These are phyloP conservation scores for Sceloporus undulatus DNA, from an alignment of 2,113 vertebrate genomes.

Conservation along the genomic window DNA sequence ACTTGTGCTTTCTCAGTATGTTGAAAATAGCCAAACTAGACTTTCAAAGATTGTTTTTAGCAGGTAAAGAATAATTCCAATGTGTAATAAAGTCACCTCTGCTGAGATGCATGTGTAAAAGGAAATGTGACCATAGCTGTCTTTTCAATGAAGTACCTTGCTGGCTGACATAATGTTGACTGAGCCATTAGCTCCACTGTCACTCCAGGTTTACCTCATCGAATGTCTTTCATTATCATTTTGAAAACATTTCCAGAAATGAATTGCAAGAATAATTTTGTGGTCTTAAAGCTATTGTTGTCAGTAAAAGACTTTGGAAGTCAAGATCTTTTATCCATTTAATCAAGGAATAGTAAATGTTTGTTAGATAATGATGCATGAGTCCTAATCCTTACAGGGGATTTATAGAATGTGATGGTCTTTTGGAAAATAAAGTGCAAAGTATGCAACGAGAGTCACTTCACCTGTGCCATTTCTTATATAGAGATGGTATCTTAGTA, in stretches of 20 bases:
- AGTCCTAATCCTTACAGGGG: neutral
- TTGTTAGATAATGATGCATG: neutral
- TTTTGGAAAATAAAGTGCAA: neutral
- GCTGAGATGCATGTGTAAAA: neutral
- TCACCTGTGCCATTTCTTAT: neutral
- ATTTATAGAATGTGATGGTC: neutral
- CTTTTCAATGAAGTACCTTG: constrained; percentile 19
- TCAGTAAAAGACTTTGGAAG: neutral
- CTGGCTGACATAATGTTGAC: neutral
- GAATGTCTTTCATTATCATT: constrained; percentile 23
- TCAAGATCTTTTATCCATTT: neutral
- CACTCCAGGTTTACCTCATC: neutral
- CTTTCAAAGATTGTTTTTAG: neutral
- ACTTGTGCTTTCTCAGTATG: neutral
- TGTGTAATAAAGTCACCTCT: neutral
- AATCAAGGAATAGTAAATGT: constrained; percentile 2
- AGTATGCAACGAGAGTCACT: neutral
- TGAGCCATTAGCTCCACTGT: constrained; percentile 15
- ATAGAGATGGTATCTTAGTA: neutral
- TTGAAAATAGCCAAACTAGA: neutral
- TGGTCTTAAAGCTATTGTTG: neutral
- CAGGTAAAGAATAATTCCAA: neutral
- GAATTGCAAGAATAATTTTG: constrained; percentile 22
- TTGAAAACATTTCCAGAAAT: constrained; percentile 26
- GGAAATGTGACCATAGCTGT: neutral